Evolutionary conservation across 1,140 invertebrate species (phyloP).

Genomic region (Anastrepha ludens): DNA sequence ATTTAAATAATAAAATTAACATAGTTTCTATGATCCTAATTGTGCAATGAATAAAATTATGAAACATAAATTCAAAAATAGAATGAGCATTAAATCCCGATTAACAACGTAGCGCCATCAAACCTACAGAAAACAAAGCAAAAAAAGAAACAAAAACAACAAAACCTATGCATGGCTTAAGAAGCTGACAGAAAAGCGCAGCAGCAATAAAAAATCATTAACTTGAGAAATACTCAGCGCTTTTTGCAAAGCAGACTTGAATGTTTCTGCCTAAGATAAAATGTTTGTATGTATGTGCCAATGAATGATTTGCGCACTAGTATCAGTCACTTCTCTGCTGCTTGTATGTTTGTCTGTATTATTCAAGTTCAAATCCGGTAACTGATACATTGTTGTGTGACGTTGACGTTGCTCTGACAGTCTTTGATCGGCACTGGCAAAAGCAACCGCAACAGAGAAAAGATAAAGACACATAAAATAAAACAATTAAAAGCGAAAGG

Average conservation of each 20-base stretch:
- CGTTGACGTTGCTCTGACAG: neutral
- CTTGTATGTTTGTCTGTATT: neutral
- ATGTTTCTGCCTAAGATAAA: neutral
- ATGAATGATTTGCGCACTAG: neutral
- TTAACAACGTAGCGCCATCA: neutral
- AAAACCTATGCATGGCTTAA: neutral
- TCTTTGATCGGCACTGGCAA: neutral
- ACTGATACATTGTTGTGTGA: neutral
- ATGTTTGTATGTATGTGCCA: neutral
- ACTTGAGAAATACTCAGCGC: neutral
- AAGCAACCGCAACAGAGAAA: neutral
- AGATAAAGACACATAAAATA: neutral
- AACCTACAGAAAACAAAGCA: neutral
- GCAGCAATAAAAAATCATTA: neutral
- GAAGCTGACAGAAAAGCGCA: neutral
- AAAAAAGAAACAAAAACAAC: neutral
- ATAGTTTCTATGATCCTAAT: neutral
- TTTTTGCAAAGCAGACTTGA: neutral
- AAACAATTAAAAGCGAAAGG: neutral
- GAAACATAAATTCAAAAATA: constrained; percentile 15
- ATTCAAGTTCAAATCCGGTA: neutral
- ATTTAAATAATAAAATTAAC: neutral
- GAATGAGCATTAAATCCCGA: neutral
- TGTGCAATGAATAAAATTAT: neutral
- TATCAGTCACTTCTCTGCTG: neutral